Evolutionary conservation across 2,113 vertebrate species (phyloP).

Genomic region (Lophotis ruficrista): DNA sequence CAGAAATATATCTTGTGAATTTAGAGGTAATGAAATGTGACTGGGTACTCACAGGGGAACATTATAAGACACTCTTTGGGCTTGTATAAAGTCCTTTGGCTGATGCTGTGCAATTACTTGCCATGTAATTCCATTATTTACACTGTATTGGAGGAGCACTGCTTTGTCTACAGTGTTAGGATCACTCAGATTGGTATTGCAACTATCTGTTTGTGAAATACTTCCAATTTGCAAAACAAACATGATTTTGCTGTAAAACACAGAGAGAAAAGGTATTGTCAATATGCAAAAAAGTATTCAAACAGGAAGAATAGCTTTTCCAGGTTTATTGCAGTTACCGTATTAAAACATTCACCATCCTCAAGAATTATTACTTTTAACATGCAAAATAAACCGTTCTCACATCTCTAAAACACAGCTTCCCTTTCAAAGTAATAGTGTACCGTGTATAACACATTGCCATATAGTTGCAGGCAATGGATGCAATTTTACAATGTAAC

Average conservation of each 20-base stretch:
- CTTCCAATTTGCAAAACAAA: slow-evolving; percentile 99
- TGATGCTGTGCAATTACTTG: slow-evolving; percentile 98
- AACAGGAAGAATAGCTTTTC: not conserved
- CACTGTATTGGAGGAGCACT: slow-evolving; percentile 94
- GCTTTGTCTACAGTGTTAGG: slow-evolving; percentile 91
- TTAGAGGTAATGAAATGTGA: slow-evolving; percentile 33
- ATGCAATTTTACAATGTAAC: not conserved
- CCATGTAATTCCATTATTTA: slow-evolving; percentile 97
- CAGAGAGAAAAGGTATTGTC: slow-evolving; percentile 18
- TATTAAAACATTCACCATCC: not conserved
- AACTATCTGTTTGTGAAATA: slow-evolving; percentile 92
- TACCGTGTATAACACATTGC: not conserved
- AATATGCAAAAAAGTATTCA: not conserved
- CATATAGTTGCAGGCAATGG: not conserved
- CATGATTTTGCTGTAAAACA: slow-evolving; percentile 94
- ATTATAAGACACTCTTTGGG: slow-evolving; percentile 97
- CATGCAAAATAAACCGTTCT: not conserved
- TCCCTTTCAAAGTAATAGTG: not conserved
- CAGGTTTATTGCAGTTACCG: not conserved
- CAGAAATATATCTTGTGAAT: not conserved
- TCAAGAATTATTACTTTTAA: not conserved
- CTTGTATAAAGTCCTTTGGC: slow-evolving; percentile 97
- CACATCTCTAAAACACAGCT: not conserved
- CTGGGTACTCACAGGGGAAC: slow-evolving; percentile 91
- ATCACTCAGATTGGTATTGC: slow-evolving; percentile 91